Conservation (phyloP, 2,888 invertebrate genomes). For the Opisthograptis luteolata region DNA sequence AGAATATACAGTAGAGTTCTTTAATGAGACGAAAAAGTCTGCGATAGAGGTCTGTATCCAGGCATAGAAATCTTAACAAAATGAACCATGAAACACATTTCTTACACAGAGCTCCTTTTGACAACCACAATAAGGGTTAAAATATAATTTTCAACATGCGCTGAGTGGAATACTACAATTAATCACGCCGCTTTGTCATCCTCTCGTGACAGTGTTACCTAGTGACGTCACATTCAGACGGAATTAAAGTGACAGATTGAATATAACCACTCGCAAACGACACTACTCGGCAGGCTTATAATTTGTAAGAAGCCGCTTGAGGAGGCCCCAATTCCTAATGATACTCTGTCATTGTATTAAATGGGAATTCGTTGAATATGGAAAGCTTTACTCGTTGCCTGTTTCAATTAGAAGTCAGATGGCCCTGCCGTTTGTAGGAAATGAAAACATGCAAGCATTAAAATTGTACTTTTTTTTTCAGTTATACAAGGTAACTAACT, state of each 20-base stretch:
- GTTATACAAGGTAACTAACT: too few relatives aligned
- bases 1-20: too few relatives aligned
- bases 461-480: too few relatives aligned
- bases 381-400: too few relatives aligned
- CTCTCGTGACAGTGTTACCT: slow-evolving; percentile 25
- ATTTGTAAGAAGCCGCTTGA: slow-evolving; percentile 9
- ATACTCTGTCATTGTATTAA: slow-evolving; percentile 3
- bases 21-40: too few relatives aligned
- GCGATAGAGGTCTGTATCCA: too few relatives aligned
- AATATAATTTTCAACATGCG: slow-evolving; percentile 23
- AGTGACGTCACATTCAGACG: slow-evolving; percentile 22
- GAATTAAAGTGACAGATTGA: slow-evolving; percentile 23
- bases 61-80: too few relatives aligned
- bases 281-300: slow-evolving; percentile 1
- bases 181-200: slow-evolving; percentile 27
- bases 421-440: too few relatives aligned
- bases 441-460: too few relatives aligned
- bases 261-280: slow-evolving; percentile 6
- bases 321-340: slow-evolving; percentile 2
- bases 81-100: background rate
- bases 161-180: slow-evolving; percentile 30
- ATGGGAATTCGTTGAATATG: too few relatives aligned
- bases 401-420: too few relatives aligned
- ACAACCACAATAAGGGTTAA: slow-evolving; percentile 27
- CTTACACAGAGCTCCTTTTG: background rate